Evolutionary conservation across 2,113 vertebrate species (phyloP).

Genomic region (Steatornis caripensis): DNA sequence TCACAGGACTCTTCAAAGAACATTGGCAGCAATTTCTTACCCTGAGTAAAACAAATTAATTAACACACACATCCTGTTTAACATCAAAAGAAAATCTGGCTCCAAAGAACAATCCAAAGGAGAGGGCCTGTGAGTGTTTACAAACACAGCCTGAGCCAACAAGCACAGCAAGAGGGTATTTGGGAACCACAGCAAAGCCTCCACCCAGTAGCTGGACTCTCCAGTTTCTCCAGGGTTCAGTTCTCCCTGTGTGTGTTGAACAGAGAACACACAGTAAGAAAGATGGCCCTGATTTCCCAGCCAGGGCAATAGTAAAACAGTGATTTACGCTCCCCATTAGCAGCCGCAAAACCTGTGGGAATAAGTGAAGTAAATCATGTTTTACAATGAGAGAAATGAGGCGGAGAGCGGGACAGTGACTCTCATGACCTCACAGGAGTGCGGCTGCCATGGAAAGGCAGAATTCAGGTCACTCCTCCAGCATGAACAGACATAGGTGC

Average conservation of each 20-base stretch:
- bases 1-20: slow-evolving; percentile 29
- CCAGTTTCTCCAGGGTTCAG: background rate
- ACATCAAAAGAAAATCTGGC: slow-evolving; percentile 52
- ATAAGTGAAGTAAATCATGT: background rate
- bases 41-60: slow-evolving; percentile 49
- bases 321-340: background rate
- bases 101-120: slow-evolving; percentile 26
- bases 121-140: slow-evolving; percentile 25
- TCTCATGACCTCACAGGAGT: background rate
- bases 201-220: background rate
- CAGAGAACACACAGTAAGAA: background rate
- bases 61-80: slow-evolving; percentile 50
- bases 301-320: background rate
- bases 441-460: background rate
- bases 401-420: background rate
- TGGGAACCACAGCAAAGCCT: background rate
- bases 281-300: background rate
- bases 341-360: background rate
- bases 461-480: background rate
- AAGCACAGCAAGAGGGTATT: background rate
- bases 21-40: slow-evolving; percentile 35
- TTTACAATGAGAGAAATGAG: slow-evolving; percentile 3
- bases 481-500: background rate
- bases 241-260: background rate
- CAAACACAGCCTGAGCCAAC: slow-evolving; percentile 25